Percentiles rank a stretch among this genome's conserved stretches.
These are phyloP conservation scores for Heterodera schachtii DNA, from an alignment of 1,140 invertebrate genomes.

Conservation along the genomic window DNA sequence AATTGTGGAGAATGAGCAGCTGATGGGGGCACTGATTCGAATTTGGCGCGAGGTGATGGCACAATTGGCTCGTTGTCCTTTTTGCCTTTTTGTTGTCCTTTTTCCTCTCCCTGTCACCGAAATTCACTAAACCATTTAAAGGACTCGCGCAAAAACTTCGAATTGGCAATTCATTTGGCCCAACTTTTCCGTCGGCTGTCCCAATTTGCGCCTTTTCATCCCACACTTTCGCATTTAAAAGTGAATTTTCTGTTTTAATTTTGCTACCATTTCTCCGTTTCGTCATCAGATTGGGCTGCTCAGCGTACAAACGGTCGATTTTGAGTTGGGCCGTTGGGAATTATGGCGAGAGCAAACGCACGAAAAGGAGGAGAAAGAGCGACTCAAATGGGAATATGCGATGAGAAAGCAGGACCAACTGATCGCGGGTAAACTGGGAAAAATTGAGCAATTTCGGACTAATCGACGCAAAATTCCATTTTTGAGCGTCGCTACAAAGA, in stretches of 20 bases:
- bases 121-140: neutral
- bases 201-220: constrained; percentile 91
- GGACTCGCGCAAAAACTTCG: constrained; percentile 92
- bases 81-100: neutral
- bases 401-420: constrained; percentile 88
- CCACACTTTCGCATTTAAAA: constrained; percentile 85
- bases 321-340: constrained; percentile 86
- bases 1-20: constrained; percentile 89
- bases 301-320: constrained; percentile 92
- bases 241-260: constrained; percentile 66
- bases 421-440: constrained; percentile 71
- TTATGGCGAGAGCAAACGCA: constrained; percentile 89
- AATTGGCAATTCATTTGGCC: constrained; percentile 92
- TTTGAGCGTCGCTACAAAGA: no score
- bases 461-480: neutral
- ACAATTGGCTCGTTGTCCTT: neutral
- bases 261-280: neutral
- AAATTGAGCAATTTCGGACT: no score
- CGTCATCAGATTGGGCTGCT: constrained; percentile 83
- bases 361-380: constrained; percentile 67
- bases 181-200: constrained; percentile 97
- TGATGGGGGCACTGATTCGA: constrained; percentile 87
- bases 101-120: no score
- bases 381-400: constrained; percentile 76
- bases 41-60: constrained; percentile 78